phyloP scores from a whole-genome alignment of 2,797 vertebrate species.

The Delichon dasypus region DNA sequence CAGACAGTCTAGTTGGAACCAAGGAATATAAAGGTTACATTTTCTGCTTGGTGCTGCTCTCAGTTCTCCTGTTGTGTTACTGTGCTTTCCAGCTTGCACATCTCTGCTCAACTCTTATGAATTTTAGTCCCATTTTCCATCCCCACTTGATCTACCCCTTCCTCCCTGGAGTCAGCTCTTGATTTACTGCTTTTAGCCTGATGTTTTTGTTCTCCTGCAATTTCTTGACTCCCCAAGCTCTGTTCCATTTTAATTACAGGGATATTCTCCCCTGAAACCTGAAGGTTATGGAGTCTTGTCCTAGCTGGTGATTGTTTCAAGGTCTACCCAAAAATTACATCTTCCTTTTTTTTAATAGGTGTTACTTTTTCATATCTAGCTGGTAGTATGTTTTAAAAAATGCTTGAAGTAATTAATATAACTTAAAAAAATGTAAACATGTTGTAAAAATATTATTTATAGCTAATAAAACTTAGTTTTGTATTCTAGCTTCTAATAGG shows the following conservation, averaged over 20 bases:
- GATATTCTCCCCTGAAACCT: neutral
- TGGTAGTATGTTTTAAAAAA: neutral
- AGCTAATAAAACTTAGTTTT: neutral
- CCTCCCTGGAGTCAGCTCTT: neutral
- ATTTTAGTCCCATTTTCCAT: neutral
- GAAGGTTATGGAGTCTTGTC: neutral
- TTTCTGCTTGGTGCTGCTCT: neutral
- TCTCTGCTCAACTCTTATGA: neutral
- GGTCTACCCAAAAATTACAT: neutral
- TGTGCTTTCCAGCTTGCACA: neutral
- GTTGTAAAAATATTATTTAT: neutral
- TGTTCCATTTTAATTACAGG: neutral
- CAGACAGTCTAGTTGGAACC: neutral
- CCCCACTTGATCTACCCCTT: neutral
- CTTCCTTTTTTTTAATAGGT: neutral
- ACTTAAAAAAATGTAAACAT: neutral
- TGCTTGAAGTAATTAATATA: neutral
- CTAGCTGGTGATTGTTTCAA: neutral
- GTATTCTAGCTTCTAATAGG: neutral
- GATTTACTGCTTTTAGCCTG: conserved; percentile 15
- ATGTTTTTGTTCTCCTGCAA: conserved; percentile 12
- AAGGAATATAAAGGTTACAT: neutral
- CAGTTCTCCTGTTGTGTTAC: neutral
- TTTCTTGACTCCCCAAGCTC: conserved; percentile 1
- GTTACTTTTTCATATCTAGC: neutral